Evolutionary conservation across 2,888 invertebrate genomes (phyloP).

Genomic region (Drosophila leonis): DNA sequence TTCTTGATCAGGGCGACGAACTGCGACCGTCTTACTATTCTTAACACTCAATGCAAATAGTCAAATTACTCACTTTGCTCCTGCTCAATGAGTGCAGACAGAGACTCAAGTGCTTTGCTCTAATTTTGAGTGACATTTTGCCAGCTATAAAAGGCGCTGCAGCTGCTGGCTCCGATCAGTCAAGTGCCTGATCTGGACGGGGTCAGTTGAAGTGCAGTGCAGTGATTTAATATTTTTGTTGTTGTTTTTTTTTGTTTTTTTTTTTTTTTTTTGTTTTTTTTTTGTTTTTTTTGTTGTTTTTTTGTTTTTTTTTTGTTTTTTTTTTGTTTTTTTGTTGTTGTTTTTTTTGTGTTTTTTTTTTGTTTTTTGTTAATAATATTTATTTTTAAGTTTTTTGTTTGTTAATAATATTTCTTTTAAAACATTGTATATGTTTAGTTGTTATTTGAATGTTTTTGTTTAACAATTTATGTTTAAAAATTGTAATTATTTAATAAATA

Average conservation of each 20-base stretch:
- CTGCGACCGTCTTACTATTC: background rate
- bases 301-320: too few species aligned
- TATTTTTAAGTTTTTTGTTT: background rate
- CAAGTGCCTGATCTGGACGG: background rate
- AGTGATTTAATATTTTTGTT: too few species aligned
- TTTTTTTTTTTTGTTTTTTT: too few species aligned
- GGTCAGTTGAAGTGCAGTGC: background rate
- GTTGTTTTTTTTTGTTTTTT: too few species aligned
- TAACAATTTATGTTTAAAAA: too few species aligned
- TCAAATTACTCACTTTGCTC: background rate
- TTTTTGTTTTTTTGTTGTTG: too few species aligned
- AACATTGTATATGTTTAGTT: too few species aligned
- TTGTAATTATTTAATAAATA: background rate
- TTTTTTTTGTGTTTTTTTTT: too few species aligned
- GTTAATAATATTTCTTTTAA: background rate
- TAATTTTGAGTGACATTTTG: conserved; percentile 6
- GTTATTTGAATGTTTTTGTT: too few species aligned
- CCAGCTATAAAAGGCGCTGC: background rate
- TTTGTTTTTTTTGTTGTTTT: too few species aligned
- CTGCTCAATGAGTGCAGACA: background rate
- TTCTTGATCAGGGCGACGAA: too few species aligned
- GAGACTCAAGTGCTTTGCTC: background rate
- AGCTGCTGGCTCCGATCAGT: background rate
- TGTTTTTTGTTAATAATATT: too few species aligned
- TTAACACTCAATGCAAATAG: background rate